Evolutionary conservation across 1,140 invertebrate species (phyloP).

Genomic region (Uloborus diversus): DNA sequence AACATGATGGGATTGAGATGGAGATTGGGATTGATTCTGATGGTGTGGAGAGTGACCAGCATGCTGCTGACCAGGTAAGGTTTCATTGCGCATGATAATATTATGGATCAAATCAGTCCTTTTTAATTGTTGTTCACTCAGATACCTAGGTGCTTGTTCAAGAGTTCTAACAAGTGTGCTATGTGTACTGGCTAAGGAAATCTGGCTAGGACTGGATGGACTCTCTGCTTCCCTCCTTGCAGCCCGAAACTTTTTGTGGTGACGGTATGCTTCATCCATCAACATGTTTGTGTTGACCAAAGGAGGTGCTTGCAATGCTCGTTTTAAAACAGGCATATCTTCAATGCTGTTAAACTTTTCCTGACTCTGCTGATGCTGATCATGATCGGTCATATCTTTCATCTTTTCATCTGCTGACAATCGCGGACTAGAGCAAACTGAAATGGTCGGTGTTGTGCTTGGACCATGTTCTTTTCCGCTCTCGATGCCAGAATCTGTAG

Average conservation of each 20-base stretch:
- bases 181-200: conserved; percentile 80
- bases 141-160: conserved; percentile 82
- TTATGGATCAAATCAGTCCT: conserved; percentile 88
- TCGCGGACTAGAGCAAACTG: conserved; percentile 79
- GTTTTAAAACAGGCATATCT: conserved; percentile 92
- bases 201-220: conserved; percentile 45
- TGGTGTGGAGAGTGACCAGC: conserved; percentile 1
- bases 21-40: conserved; percentile 25
- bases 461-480: conserved; percentile 77
- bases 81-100: conserved; percentile 77
- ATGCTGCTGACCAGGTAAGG: conserved; percentile 17
- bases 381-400: conserved; percentile 60
- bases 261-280: conserved; percentile 94
- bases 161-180: conserved; percentile 85
- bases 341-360: conserved; percentile 74
- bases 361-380: conserved; percentile 63
- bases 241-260: conserved; percentile 91
- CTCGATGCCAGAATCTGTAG: conserved; percentile 91
- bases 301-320: conserved; percentile 89
- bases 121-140: conserved; percentile 88
- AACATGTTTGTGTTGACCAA: conserved; percentile 74
- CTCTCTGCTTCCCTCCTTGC: conserved; percentile 70
- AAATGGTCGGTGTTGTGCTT: conserved; percentile 71
- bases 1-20: conserved; percentile 30
- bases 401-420: conserved; percentile 82